Evolutionary conservation across 1,140 invertebrate genomes (phyloP).

Genomic region (Euglossa dilemma): DNA sequence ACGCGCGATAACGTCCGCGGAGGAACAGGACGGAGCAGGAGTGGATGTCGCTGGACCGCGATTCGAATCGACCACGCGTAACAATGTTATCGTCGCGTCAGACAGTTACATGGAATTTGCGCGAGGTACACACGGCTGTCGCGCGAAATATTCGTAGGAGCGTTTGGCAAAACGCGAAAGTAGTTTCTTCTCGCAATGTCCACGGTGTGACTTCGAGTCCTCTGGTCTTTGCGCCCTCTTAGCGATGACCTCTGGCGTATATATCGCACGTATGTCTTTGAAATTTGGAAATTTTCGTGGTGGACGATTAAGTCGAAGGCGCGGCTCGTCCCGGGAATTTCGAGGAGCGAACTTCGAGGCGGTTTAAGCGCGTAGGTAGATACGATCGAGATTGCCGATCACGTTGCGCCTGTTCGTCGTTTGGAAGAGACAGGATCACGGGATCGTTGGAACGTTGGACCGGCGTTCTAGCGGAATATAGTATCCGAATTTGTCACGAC

Average conservation of each 20-base stretch:
- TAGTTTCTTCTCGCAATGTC: too few relatives aligned
- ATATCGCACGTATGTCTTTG: too few relatives aligned
- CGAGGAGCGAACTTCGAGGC: too few relatives aligned
- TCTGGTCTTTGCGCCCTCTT: too few relatives aligned
- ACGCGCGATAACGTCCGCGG: neutral
- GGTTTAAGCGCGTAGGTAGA: neutral
- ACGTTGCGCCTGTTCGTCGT: neutral
- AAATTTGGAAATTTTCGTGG: too few relatives aligned
- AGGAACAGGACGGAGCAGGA: slow-evolving; percentile 29
- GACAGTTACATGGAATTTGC: slow-evolving; percentile 78
- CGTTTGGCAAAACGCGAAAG: too few relatives aligned
- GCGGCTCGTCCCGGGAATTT: too few relatives aligned
- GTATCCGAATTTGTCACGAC: slow-evolving; percentile 36
- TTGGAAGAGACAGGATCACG: neutral
- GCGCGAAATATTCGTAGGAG: slow-evolving; percentile 69
- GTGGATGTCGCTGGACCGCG: slow-evolving; percentile 50
- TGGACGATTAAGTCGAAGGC: too few relatives aligned
- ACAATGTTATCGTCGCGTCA: slow-evolving; percentile 76
- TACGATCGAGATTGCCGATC: neutral
- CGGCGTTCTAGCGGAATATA: neutral
- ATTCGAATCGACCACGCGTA: slow-evolving; percentile 70
- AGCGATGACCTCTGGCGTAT: too few relatives aligned
- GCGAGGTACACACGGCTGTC: slow-evolving; percentile 72
- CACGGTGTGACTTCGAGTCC: too few relatives aligned
- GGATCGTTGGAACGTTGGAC: neutral